A percentile compares a stretch with the other conserved stretches of the same genome.
phyloP scores from a whole-genome alignment of 1,140 invertebrate species.

The Gonatopus flavifemur region DNA sequence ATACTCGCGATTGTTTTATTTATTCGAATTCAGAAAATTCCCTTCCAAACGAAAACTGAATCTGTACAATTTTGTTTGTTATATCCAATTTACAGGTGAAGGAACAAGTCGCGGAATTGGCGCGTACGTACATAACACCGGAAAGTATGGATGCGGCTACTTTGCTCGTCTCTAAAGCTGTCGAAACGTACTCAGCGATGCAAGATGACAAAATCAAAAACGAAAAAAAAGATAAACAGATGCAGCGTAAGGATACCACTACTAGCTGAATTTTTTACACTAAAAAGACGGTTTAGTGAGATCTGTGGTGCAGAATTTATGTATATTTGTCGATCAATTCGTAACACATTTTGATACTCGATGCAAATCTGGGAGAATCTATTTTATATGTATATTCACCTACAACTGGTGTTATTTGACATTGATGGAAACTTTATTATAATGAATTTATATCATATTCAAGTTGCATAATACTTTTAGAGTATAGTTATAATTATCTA shows the following conservation, averaged over 20 bases:
- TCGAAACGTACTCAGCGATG: constrained; percentile 66
- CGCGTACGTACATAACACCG: constrained; percentile 41
- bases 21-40: too few relatives aligned
- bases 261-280: neutral
- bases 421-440: too few relatives aligned
- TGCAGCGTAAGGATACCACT: neutral
- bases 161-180: constrained; percentile 64
- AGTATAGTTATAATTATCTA: too few relatives aligned
- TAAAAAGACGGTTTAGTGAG: neutral
- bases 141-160: constrained; percentile 63
- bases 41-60: too few relatives aligned
- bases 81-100: constrained; percentile 28
- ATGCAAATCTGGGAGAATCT: too few relatives aligned
- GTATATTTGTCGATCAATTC: neutral
- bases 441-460: too few relatives aligned
- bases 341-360: too few relatives aligned
- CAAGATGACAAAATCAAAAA: constrained; percentile 18
- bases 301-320: too few relatives aligned
- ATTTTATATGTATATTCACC: too few relatives aligned
- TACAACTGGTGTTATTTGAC: too few relatives aligned
- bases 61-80: neutral
- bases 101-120: constrained; percentile 39
- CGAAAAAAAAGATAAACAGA: neutral
- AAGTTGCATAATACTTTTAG: too few relatives aligned
- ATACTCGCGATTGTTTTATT: too few relatives aligned